Percentiles rank a stretch among this genome's conserved stretches.
Evolutionary conservation across 2,113 vertebrate species (phyloP).

Genomic region (Orycteropus afer): DNA sequence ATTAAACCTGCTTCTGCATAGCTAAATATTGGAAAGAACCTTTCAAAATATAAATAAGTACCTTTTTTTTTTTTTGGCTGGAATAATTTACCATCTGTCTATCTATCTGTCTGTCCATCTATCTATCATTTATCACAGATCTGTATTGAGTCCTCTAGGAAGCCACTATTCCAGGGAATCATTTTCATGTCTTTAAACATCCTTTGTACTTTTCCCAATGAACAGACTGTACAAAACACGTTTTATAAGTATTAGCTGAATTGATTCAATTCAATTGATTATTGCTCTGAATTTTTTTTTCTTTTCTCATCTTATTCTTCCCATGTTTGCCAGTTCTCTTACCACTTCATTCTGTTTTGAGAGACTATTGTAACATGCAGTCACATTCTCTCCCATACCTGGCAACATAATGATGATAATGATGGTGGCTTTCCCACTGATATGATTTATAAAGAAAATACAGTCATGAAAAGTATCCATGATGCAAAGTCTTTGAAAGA

Average conservation of each 20-base stretch:
- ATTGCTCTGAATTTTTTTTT: slow-evolving; percentile 16
- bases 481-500: neutral
- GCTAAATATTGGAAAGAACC: neutral
- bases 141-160: neutral
- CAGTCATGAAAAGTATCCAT: neutral
- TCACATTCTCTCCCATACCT: neutral
- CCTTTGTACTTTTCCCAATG: neutral
- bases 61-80: neutral
- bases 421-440: neutral
- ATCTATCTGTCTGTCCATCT: neutral
- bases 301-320: neutral
- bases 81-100: neutral
- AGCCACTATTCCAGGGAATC: neutral
- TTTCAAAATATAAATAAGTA: neutral
- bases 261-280: slow-evolving; percentile 29
- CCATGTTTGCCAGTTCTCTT: neutral
- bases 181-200: slow-evolving; percentile 19
- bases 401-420: neutral
- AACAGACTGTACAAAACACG: neutral
- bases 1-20: neutral
- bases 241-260: neutral
- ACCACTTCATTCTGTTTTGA: neutral
- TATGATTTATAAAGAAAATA: slow-evolving; percentile 10
- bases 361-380: neutral
- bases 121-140: neutral